These are phyloP conservation scores for Ptychobarbus kaznakovi DNA, from an alignment of 2,797 vertebrate species.

Conservation along the genomic window DNA sequence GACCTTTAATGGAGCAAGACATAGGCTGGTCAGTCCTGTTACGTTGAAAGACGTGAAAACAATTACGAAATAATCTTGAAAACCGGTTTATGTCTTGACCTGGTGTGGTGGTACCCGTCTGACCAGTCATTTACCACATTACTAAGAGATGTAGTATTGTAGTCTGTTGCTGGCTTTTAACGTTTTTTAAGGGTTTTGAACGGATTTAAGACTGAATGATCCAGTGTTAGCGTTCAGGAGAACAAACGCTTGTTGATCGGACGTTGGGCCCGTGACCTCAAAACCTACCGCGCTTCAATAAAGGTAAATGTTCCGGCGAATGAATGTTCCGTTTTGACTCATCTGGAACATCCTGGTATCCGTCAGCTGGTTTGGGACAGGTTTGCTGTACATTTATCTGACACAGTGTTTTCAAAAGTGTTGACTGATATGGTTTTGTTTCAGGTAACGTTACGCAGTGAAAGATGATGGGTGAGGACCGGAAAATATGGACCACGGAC, in stretches of 20 bases:
- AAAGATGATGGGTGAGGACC: background rate
- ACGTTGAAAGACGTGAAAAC: constrained; percentile 12
- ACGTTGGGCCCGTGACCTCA: background rate
- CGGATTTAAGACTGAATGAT: background rate
- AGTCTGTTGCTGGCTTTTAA: background rate
- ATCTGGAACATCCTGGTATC: constrained; percentile 24
- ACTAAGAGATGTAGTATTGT: background rate
- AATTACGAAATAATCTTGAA: background rate
- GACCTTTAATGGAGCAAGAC: background rate
- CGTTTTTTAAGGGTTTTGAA: background rate
- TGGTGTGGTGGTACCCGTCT: constrained; percentile 19
- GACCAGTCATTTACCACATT: constrained; percentile 14
- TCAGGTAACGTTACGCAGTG: background rate
- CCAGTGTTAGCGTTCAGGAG: background rate
- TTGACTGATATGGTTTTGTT: constrained; percentile 30
- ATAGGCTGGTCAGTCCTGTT: constrained; percentile 14
- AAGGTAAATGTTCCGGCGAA: background rate
- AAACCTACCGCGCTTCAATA: background rate
- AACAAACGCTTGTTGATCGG: background rate
- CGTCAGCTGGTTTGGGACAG: constrained; percentile 46
- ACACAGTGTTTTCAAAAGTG: constrained; percentile 23
- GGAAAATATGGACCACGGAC: constrained; percentile 41
- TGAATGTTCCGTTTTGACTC: background rate
- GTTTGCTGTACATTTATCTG: constrained; percentile 30
- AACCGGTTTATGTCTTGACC: constrained; percentile 23